Conservation (phyloP, 2,888 invertebrate species). For the Bellardia bayeri region DNA sequence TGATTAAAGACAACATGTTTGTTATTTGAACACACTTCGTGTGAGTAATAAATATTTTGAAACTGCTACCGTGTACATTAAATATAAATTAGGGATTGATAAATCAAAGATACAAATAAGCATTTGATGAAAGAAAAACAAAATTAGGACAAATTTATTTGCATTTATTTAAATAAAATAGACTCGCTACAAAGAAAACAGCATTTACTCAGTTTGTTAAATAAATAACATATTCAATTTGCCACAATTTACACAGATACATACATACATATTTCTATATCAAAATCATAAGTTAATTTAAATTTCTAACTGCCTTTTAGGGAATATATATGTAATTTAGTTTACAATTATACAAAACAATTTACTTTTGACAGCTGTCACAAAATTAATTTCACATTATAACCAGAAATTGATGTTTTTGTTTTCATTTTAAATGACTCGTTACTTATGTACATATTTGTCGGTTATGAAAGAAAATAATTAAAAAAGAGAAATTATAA, state of each 20-base stretch:
- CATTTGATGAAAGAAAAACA: neutral
- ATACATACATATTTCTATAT: no score
- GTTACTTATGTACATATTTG: conserved; percentile 14
- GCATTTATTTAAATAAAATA: neutral
- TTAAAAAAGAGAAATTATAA: conserved; percentile 65
- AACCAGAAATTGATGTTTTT: neutral
- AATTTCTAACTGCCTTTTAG: conserved; percentile 38
- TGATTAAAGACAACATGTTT: conserved; percentile 12
- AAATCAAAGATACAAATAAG: conserved; percentile 6
- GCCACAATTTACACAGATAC: no score
- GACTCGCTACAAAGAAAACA: neutral
- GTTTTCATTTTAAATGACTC: neutral
- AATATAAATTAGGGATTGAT: conserved; percentile 29
- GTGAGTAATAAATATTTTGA: conserved; percentile 44
- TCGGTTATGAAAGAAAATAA: conserved; percentile 12
- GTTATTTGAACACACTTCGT: conserved; percentile 11
- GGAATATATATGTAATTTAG: neutral
- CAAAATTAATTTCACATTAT: conserved; percentile 17
- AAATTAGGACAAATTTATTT: conserved; percentile 26
- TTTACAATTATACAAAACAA: neutral
- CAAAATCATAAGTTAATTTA: neutral
- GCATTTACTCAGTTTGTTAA: neutral
- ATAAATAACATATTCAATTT: no score
- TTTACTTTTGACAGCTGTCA: conserved; percentile 60
- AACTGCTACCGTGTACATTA: conserved; percentile 14